Percentiles rank a stretch among this genome's conserved stretches.
These are phyloP conservation scores for Drosophila insularis DNA, from an alignment of 1,140 invertebrate species.

Conservation along the genomic window DNA sequence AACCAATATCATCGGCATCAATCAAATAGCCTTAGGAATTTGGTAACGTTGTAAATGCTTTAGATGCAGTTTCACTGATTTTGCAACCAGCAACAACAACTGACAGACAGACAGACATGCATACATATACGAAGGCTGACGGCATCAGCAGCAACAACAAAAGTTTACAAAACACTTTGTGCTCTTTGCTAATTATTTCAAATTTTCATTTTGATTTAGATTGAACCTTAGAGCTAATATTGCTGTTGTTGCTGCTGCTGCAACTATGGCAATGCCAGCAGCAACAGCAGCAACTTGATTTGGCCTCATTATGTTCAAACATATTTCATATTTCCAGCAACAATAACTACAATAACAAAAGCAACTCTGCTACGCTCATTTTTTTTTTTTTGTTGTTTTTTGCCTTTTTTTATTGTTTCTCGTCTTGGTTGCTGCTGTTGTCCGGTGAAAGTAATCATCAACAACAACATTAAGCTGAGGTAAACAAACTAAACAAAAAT, in stretches of 20 bases:
- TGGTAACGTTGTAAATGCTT: constrained; percentile 16
- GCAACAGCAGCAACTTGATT: neutral
- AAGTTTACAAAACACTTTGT: constrained; percentile 10
- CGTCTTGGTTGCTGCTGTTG: constrained; percentile 16
- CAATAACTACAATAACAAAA: constrained; percentile 12
- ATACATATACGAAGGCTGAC: neutral
- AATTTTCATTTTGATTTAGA: constrained; percentile 18
- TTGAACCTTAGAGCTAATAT: constrained; percentile 20
- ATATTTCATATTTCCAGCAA: constrained; percentile 26
- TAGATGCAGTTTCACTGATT: constrained; percentile 22
- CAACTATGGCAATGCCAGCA: neutral
- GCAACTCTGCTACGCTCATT: constrained; percentile 20
- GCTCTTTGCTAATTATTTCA: constrained; percentile 21
- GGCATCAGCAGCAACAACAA: constrained; percentile 10
- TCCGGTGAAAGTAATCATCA: constrained; percentile 27
- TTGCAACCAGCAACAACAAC: constrained; percentile 38
- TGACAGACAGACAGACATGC: neutral
- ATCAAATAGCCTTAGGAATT: constrained; percentile 19
- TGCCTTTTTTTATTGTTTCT: neutral
- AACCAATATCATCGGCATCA: constrained; percentile 8
- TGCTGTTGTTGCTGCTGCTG: neutral
- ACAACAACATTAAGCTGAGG: constrained; percentile 24
- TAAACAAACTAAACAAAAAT: constrained; percentile 24
- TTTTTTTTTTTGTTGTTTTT: neutral
- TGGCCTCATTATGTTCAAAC: constrained; percentile 24